Conservation (phyloP, 2,113 vertebrate species). For the Peromyscus maniculatus region DNA sequence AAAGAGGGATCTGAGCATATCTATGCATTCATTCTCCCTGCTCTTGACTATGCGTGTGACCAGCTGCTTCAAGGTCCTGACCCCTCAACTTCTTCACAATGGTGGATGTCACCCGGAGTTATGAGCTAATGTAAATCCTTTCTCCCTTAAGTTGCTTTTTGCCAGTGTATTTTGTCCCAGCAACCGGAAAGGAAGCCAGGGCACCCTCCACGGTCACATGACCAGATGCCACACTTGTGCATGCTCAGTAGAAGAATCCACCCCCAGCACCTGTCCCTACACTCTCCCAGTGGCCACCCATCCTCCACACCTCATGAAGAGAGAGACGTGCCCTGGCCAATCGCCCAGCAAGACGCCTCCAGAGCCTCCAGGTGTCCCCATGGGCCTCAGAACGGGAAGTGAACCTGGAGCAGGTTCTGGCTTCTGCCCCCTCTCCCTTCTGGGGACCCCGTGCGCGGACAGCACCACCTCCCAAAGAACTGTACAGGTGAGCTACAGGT, state of each 20-base stretch:
- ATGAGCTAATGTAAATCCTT: background rate
- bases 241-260: background rate
- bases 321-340: background rate
- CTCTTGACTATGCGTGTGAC: background rate
- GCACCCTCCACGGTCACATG: background rate
- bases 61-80: background rate
- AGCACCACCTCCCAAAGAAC: too few species aligned
- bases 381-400: background rate
- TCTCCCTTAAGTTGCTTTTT: background rate
- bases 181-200: background rate
- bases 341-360: background rate
- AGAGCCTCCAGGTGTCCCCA: background rate
- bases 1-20: too few species aligned
- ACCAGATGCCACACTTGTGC: background rate
- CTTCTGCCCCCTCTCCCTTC: accelerated
- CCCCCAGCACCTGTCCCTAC: too few species aligned
- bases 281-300: background rate
- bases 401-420: background rate
- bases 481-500: background rate
- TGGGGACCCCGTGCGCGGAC: background rate
- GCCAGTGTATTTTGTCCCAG: too few species aligned
- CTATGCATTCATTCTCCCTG: background rate
- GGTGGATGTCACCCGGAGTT: background rate
- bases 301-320: too few species aligned
- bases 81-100: background rate